Conservation (phyloP, 2,888 invertebrate genomes). For the Odontocolon sp. region DNA sequence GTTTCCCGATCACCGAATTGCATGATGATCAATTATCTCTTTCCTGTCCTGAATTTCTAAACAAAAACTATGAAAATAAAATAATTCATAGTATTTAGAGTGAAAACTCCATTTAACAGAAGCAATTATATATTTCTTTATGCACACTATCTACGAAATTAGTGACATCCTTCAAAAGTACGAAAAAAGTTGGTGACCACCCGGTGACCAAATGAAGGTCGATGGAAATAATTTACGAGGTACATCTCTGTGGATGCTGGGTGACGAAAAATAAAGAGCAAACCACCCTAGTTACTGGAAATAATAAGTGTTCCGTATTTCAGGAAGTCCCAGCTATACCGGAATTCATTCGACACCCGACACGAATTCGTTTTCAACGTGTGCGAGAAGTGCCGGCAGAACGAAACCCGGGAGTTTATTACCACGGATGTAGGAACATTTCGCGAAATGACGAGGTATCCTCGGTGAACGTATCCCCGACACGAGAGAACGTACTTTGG, state of each 20-base stretch:
- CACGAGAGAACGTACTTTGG: too few relatives aligned
- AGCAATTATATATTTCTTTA: constrained; percentile 16
- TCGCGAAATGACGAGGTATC: constrained; percentile 61
- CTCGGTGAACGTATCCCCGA: constrained; percentile 47
- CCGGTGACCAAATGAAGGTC: constrained; percentile 40
- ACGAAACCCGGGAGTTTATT: constrained; percentile 58
- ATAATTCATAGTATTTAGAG: too few relatives aligned
- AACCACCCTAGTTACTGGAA: constrained; percentile 12
- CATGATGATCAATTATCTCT: too few relatives aligned
- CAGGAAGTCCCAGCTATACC: constrained; percentile 39
- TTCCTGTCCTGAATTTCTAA: too few relatives aligned
- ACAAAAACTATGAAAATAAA: too few relatives aligned
- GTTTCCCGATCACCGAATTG: too few relatives aligned
- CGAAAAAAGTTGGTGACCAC: too few relatives aligned
- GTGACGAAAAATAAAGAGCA: constrained; percentile 43
- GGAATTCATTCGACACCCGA: constrained; percentile 17
- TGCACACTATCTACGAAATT: too few relatives aligned
- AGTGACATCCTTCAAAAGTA: too few relatives aligned
- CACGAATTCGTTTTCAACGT: constrained; percentile 49
- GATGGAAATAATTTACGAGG: constrained; percentile 46
- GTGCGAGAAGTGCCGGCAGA: constrained; percentile 27
- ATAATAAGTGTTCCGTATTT: constrained; percentile 52
- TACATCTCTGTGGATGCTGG: constrained; percentile 20
- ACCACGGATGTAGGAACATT: constrained; percentile 55
- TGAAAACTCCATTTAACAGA: too few relatives aligned